These are phyloP conservation scores for Amphiura filiformis DNA, from an alignment of 35 echinoderm and acorn worm species.

Conservation along the genomic window DNA sequence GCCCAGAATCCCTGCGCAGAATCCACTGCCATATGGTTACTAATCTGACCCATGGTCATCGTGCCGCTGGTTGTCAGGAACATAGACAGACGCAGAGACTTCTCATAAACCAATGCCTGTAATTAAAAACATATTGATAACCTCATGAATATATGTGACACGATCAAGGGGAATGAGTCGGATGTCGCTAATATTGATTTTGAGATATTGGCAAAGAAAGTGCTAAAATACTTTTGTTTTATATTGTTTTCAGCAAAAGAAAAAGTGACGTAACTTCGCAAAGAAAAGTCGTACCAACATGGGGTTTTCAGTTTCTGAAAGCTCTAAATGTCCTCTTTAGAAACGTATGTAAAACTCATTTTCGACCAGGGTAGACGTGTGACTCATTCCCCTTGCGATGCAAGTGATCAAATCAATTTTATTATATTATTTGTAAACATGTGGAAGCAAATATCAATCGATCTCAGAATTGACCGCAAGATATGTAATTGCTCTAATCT, in stretches of 20 bases:
- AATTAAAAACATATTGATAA: slow-evolving; percentile 12
- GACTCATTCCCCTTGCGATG: not conserved
- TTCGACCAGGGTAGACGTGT: too few relatives aligned
- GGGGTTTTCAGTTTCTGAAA: too few relatives aligned
- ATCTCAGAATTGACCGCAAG: not conserved
- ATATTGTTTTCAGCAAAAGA: too few relatives aligned
- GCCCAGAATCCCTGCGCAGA: not conserved
- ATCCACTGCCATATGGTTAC: slow-evolving; percentile 28
- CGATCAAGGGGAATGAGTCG: too few relatives aligned
- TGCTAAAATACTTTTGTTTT: too few relatives aligned
- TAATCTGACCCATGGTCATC: slow-evolving; percentile 22
- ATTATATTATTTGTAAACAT: not conserved
- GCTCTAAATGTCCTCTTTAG: too few relatives aligned
- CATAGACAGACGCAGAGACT: slow-evolving; percentile 23
- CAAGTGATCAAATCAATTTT: not conserved
- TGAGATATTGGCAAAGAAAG: too few relatives aligned
- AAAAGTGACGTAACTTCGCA: too few relatives aligned
- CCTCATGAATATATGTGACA: too few relatives aligned
- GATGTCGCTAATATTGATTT: too few relatives aligned
- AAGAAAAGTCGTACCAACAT: too few relatives aligned
- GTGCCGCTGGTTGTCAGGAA: slow-evolving; percentile 14
- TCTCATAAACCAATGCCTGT: slow-evolving; percentile 36
- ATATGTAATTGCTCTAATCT: not conserved
- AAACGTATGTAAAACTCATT: too few relatives aligned
- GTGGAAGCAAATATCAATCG: not conserved